These are phyloP conservation scores for Rattus norvegicus DNA, from an alignment of 2,113 vertebrate genomes.

Conservation along the genomic window GRCr8 NC_086032.1:34208501-34209000, in stretches of 20 bases:
- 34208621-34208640: background rate
- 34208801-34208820: background rate
- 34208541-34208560: slow-evolving; percentile 38
- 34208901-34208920: background rate
- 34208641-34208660: background rate
- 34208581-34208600: background rate
- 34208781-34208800: background rate
- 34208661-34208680: background rate
- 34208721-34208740: background rate
- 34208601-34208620: background rate
- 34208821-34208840: background rate
- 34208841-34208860: background rate
- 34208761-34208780: background rate
- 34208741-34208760: background rate
- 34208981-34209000: background rate
- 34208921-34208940: background rate
- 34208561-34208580: slow-evolving; percentile 34
- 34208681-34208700: slow-evolving; percentile 27
- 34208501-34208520: background rate
- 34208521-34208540: background rate
- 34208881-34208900: background rate
- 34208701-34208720: background rate
- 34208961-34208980: background rate
- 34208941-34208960: background rate
- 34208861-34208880: background rate